phyloP scores from a whole-genome alignment of 2,888 invertebrate species.

The Poecilobothrus nobilitatus region DNA sequence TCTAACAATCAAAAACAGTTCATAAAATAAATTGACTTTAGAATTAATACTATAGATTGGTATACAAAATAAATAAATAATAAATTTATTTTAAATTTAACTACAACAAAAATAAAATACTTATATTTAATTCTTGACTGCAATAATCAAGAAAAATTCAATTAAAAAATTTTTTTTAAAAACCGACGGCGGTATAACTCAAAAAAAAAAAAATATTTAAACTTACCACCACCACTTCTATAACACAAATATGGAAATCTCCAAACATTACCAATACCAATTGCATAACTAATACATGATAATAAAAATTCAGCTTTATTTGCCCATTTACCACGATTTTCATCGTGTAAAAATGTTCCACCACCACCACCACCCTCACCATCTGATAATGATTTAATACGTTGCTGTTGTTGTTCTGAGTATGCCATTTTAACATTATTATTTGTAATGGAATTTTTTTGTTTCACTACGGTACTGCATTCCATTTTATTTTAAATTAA shows the following conservation, averaged over 20 bases:
- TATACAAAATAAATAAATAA: too few relatives aligned
- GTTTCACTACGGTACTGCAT: not conserved
- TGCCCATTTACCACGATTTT: slow-evolving; percentile 57
- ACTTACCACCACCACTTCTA: slow-evolving; percentile 69
- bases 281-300: slow-evolving; percentile 74
- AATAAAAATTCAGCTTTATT: slow-evolving; percentile 69
- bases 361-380: not conserved
- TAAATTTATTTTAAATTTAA: too few relatives aligned
- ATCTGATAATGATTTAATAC: too few relatives aligned
- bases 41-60: too few relatives aligned
- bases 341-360: slow-evolving; percentile 29
- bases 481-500: not conserved
- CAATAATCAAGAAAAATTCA: too few relatives aligned
- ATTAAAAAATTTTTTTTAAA: too few relatives aligned
- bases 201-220: too few relatives aligned
- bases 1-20: too few relatives aligned
- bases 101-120: too few relatives aligned
- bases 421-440: not conserved
- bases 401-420: not conserved
- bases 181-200: too few relatives aligned
- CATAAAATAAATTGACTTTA: too few relatives aligned
- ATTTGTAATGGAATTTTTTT: not conserved
- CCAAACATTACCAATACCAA: slow-evolving; percentile 81
- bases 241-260: slow-evolving; percentile 80
- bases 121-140: too few relatives aligned